A percentile compares a stretch with the other conserved stretches of the same genome.
Conservation (phyloP, 2,888 invertebrate species). For the Suillia variegata region DNA sequence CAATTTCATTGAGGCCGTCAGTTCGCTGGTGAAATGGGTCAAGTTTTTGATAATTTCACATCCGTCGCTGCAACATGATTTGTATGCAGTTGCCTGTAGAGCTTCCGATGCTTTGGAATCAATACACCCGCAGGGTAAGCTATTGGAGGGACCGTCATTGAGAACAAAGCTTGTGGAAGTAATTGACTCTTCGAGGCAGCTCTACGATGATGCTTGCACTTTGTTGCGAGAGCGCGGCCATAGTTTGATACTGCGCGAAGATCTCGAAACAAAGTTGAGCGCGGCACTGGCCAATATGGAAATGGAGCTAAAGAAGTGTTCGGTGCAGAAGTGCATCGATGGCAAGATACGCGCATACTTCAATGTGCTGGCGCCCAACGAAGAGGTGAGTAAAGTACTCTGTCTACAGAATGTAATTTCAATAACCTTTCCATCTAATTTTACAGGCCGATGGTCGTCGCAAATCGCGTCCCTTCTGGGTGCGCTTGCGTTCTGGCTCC, state of each 20-base stretch:
- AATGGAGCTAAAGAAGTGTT: constrained; percentile 73
- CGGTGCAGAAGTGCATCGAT: constrained; percentile 62
- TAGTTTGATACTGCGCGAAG: constrained; percentile 68
- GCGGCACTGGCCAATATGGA: constrained; percentile 73
- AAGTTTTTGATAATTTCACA: constrained; percentile 71
- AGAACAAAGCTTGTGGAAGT: constrained; percentile 74
- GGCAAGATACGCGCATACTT: constrained; percentile 59
- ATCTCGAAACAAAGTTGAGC: constrained; percentile 72
- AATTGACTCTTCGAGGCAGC: constrained; percentile 61
- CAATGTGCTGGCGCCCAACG: constrained; percentile 58
- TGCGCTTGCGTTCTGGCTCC: constrained; percentile 66
- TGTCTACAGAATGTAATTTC: background rate
- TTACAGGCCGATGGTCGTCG: constrained; percentile 63
- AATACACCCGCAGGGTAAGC: constrained; percentile 81
- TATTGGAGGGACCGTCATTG: constrained; percentile 76
- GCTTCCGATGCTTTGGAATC: constrained; percentile 72
- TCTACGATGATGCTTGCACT: constrained; percentile 76
- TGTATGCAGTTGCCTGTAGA: constrained; percentile 76
- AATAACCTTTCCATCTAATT: background rate
- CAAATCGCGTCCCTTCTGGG: constrained; percentile 73
- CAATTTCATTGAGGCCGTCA: constrained; percentile 81
- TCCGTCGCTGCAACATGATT: constrained; percentile 72
- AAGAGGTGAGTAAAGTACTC: constrained; percentile 50
- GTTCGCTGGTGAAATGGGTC: constrained; percentile 86
- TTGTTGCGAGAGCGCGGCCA: constrained; percentile 72